Evolutionary conservation across 2,888 invertebrate species (phyloP).

Genomic region (Aquatica leii): DNA sequence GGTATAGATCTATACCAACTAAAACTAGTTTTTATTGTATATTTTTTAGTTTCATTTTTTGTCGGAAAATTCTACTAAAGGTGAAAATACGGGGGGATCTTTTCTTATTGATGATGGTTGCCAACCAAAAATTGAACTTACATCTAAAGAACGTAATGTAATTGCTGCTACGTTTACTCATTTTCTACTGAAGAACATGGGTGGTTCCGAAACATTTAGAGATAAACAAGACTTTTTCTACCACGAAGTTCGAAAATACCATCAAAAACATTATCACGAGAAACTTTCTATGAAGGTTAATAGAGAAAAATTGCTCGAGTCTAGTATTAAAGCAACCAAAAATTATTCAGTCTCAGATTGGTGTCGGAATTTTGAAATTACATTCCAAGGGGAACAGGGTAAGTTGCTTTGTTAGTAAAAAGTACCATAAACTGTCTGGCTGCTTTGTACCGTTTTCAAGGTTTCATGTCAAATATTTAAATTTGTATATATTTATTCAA

Average conservation of each 20-base stretch:
- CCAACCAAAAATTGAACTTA: slow-evolving; percentile 84
- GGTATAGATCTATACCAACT: slow-evolving; percentile 61
- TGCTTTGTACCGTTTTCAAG: too few species aligned
- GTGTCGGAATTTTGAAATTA: slow-evolving; percentile 94
- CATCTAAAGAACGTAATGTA: slow-evolving; percentile 85
- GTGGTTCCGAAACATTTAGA: slow-evolving; percentile 94
- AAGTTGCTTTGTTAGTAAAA: slow-evolving; percentile 60
- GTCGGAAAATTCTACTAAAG: slow-evolving; percentile 64
- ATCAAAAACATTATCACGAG: slow-evolving; percentile 88
- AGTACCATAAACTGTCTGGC: too few species aligned
- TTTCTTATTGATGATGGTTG: slow-evolving; percentile 92
- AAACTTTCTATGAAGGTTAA: slow-evolving; percentile 83
- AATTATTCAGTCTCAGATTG: slow-evolving; percentile 89
- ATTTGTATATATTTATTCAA: too few species aligned
- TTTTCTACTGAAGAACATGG: slow-evolving; percentile 91
- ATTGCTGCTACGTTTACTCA: slow-evolving; percentile 93
- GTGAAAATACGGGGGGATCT: slow-evolving; percentile 64
- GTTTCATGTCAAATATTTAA: too few species aligned
- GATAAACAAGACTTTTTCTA: slow-evolving; percentile 74
- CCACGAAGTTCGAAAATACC: slow-evolving; percentile 80
- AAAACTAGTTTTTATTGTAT: slow-evolving; percentile 14
- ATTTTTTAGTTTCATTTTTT: slow-evolving; percentile 72
- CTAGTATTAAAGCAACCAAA: slow-evolving; percentile 85
- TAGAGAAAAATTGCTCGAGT: slow-evolving; percentile 82
- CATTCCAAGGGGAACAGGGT: slow-evolving; percentile 94